Base-by-base conservation (phyloP, 1,140 invertebrate genomes). In the Heliconius eleuchia region DNA sequence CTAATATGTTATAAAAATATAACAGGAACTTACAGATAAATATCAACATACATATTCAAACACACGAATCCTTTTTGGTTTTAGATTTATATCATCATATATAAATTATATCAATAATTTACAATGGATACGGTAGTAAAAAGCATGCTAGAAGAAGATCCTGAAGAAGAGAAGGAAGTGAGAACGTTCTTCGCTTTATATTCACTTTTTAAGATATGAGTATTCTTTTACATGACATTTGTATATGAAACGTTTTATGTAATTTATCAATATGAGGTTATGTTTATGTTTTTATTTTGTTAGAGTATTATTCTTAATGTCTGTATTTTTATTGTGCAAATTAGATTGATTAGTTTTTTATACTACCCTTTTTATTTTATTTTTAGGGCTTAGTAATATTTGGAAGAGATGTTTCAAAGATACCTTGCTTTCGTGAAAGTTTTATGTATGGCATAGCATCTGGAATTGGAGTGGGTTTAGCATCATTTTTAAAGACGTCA, bases 341-440 rank as follows among this genome's bases (percentile, higher is more conserved):
- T 66, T 66, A 13, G 27, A 30, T 66, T 60, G 23, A 66, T 27
- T 16, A 11, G 8, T 57, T 66, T 66, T 66, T 66, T 27, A 11
- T 66, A 30, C 1, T 71, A 39, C 19, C 6, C 6, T 7, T 37
- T 37, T 37, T 37, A 6, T 71, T 71, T 79, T 79, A 4, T 80
- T 18, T 94, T 80, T 87, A 94, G 93, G 92, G 92, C 34, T 74
- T 94, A 30, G 76, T 86, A 7, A 73, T 96, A 79, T 96, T 96
- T 89, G 96, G 96, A 23, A 91, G 95, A 83, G 95, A 96, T 88
- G 83, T 96, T 7, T 94, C 93, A 34, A 94, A 95, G 89, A 96
- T 96, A 77, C 96, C 96, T 30, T 97, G 96, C 85, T 96, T 96
- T 87, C 93, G 96, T 73, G 95, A 95, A 73, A 96, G 95, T 85